phyloP scores from a whole-genome alignment of 2,888 invertebrate species.

The Spodoptera exigua region DNA sequence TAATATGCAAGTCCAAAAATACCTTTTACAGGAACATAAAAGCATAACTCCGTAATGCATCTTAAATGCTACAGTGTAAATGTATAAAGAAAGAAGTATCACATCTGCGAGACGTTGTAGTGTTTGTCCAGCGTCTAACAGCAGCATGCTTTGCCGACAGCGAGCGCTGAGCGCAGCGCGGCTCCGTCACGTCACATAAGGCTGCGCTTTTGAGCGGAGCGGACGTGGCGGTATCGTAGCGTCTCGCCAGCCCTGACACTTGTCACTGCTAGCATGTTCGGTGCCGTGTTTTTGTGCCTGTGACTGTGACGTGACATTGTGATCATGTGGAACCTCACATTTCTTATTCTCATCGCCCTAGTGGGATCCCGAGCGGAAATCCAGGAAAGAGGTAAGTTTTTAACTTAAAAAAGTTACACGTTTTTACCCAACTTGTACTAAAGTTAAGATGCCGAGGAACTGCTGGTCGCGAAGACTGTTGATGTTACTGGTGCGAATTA shows the following conservation, averaged over 20 bases:
- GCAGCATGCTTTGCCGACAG: constrained; percentile 21
- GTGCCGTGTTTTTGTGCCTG: constrained; percentile 66
- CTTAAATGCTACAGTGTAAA: background rate
- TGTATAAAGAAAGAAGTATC: constrained; percentile 10
- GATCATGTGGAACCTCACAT: constrained; percentile 74
- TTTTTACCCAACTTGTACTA: constrained; percentile 47
- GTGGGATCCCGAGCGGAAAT: constrained; percentile 70
- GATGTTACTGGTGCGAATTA: constrained; percentile 27
- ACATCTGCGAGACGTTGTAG: constrained; percentile 27
- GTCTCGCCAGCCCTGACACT: constrained; percentile 28
- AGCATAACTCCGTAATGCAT: no score
- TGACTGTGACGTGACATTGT: constrained; percentile 68
- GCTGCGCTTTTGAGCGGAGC: constrained; percentile 73
- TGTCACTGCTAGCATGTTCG: constrained; percentile 74
- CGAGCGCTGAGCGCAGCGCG: background rate
- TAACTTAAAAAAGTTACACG: constrained; percentile 45
- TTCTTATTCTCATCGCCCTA: constrained; percentile 64
- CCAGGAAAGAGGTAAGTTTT: constrained; percentile 81
- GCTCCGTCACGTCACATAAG: constrained; percentile 64
- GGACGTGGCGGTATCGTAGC: constrained; percentile 67
- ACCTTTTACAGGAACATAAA: no score
- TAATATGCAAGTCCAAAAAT: no score
- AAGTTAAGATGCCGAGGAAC: constrained; percentile 43
- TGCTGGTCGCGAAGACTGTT: constrained; percentile 14
- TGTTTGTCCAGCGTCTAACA: constrained; percentile 31